phyloP scores from a whole-genome alignment of 2,797 vertebrate genomes.

The Lagocephalus sceleratus region DNA sequence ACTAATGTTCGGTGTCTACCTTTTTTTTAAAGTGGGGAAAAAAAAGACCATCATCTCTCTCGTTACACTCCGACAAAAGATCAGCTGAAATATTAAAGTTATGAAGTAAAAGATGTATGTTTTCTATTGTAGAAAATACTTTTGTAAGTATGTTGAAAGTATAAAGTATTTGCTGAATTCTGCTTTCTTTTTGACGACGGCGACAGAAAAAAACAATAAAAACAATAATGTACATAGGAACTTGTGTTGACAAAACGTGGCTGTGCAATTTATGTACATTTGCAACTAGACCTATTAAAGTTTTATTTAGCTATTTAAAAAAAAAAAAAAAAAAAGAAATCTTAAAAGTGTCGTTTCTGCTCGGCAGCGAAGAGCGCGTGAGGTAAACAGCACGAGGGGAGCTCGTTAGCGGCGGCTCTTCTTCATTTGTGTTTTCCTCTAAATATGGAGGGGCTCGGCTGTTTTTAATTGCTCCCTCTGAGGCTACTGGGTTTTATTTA shows the following conservation, averaged over 20 bases:
- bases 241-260: conserved; percentile 90
- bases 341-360: no score
- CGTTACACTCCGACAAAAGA: conserved; percentile 46
- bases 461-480: conserved; percentile 53
- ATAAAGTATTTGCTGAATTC: conserved; percentile 84
- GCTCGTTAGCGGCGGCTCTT: conserved; percentile 26
- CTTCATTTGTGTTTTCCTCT: conserved; percentile 21
- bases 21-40: conserved; percentile 24
- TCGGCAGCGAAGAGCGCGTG: no score
- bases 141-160: conserved; percentile 98
- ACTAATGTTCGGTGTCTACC: conserved; percentile 8
- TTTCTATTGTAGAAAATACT: conserved; percentile 95
- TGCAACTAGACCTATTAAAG: conserved; percentile 99
- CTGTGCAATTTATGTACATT: conserved; percentile 99
- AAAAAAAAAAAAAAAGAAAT: conserved; percentile 5
- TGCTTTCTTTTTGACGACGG: conserved; percentile 81
- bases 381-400: conserved; percentile 3
- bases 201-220: conserved; percentile 87
- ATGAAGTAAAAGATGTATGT: conserved; percentile 85
- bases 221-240: conserved; percentile 98
- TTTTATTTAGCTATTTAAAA: conserved; percentile 99
- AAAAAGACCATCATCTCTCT: conserved; percentile 23
- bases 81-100: conserved; percentile 62
- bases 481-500: no score
- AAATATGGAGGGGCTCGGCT: conserved; percentile 5